phyloP scores from a whole-genome alignment of 2,888 invertebrate genomes.

The Eudiplozoon nipponicum region DNA sequence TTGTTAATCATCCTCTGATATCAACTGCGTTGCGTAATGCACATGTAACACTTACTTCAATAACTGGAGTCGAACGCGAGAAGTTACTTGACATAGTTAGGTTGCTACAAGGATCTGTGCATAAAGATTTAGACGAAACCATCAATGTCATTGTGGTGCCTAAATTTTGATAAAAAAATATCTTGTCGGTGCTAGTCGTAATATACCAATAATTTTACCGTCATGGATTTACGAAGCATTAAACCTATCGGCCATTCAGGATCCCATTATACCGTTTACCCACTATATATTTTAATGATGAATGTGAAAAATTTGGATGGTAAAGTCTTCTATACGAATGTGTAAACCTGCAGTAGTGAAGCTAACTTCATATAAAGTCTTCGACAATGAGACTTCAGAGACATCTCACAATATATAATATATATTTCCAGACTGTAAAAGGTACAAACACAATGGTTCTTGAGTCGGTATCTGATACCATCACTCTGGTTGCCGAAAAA shows the following conservation, averaged over 20 bases:
- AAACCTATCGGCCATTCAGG: constrained; percentile 4
- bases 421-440: too few species aligned
- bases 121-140: constrained; percentile 8
- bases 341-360: too few species aligned
- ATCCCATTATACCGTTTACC: too few species aligned
- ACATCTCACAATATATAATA: too few species aligned
- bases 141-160: constrained; percentile 14
- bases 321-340: too few species aligned
- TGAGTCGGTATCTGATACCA: too few species aligned
- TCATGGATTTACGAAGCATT: constrained; percentile 37
- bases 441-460: too few species aligned
- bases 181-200: constrained; percentile 35
- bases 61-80: constrained; percentile 4
- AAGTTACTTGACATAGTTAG: constrained; percentile 3
- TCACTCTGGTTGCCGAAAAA: too few species aligned
- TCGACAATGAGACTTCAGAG: too few species aligned
- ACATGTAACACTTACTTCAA: constrained; percentile 12
- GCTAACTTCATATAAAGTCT: too few species aligned
- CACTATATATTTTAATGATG: too few species aligned
- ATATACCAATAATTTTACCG: constrained; percentile 41
- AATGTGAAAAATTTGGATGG: too few species aligned
- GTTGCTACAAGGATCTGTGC: constrained; percentile 14
- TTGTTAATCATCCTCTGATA: constrained; percentile 12
- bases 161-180: constrained; percentile 27
- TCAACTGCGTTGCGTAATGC: constrained; percentile 15